Base-by-base conservation (phyloP, 2,888 invertebrate genomes). In the Volucella inflata region DNA sequence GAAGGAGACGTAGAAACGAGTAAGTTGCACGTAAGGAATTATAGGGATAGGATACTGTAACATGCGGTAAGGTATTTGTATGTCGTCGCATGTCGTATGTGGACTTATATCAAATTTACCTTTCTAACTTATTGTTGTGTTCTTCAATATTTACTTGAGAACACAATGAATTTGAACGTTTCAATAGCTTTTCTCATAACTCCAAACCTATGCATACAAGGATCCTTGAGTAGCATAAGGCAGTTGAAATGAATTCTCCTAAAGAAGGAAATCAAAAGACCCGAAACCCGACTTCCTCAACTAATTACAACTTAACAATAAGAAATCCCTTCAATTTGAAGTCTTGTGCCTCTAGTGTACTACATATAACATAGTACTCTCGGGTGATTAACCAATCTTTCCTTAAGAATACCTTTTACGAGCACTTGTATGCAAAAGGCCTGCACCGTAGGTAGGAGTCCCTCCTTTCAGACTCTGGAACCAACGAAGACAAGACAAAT, bases 341-440 rank as follows among this genome's bases (percentile, higher is more conserved):
- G 44, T 40, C 36, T 44, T 42, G 30, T 65, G 30, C 59, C n/a
- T 2, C 6, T 21, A 40, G 8, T 3, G n/a, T 21, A 21, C 21
- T 2, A 21, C 21, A n/a, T n/a, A n/a, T 21, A 44, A 55, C 40
- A 51, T 64, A 78, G 59, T 55, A 75, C 21, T 72, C 77, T 82
- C 30, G 30, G 53, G 71, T 82, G 82, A 82, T 78, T 82, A 82
- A 72, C 82, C 65, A 77, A 82, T 77, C 60, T 78, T 71, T 17
- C 71, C 44, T 64, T 38, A n/a, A 70, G 76, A 76, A 76, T 76
- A 44, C 76, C 65, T 70, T 71, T 71, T 77, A 59, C 64, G 40
- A 30, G 30, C 30, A 30, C 6, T 30, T 64, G 64, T 64, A 76
- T 40, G 46, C 44, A 81, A 59, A 38, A 30, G 6, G 68, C 60